These are phyloP conservation scores for Phrynocephalus forsythii DNA, from an alignment of 2,797 vertebrate species.

Conservation along the genomic window DNA sequence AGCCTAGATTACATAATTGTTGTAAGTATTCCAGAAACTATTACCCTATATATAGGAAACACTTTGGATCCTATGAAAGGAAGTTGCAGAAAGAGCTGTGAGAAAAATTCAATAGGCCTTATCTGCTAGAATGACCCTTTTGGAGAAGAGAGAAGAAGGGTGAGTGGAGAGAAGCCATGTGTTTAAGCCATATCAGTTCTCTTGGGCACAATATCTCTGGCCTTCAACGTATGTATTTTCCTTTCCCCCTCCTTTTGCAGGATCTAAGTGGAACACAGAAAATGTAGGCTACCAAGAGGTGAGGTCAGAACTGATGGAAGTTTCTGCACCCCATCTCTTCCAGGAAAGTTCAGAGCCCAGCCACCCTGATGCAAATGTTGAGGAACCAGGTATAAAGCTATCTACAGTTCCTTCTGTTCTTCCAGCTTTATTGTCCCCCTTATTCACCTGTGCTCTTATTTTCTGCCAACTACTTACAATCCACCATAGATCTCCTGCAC, in stretches of 20 bases:
- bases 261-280: conserved; percentile 81
- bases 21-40: no score
- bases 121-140: not conserved
- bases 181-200: not conserved
- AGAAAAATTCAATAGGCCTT: not conserved
- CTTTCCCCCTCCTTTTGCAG: conserved; percentile 66
- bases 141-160: not conserved
- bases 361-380: conserved; percentile 45
- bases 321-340: conserved; percentile 81
- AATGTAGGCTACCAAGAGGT: conserved; percentile 86
- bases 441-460: not conserved
- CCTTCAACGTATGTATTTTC: not conserved
- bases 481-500: no score
- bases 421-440: not conserved
- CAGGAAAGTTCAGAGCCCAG: conserved; percentile 49
- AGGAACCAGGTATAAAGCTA: conserved; percentile 48
- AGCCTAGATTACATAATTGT: no score
- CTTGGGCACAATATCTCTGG: not conserved
- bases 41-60: no score
- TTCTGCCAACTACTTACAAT: not conserved
- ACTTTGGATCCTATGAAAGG: no score
- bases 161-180: no score
- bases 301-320: conserved; percentile 89
- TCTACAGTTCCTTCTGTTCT: not conserved
- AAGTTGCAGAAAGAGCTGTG: no score